Evolutionary conservation across 2,888 invertebrate species (phyloP).

Genomic region (Philereme vetulata): DNA sequence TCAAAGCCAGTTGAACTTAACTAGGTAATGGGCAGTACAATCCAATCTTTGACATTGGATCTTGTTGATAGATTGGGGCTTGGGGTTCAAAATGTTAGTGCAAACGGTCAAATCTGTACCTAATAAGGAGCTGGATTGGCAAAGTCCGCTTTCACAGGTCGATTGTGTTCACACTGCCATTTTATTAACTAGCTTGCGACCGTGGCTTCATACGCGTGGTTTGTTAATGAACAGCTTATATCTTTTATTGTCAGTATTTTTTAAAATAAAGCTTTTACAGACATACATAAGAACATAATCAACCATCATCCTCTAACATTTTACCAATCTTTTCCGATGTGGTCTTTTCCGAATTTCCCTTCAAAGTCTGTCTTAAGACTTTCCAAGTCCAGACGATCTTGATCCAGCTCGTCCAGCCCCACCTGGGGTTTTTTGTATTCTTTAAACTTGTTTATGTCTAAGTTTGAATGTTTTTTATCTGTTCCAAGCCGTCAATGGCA

Average conservation of each 20-base stretch:
- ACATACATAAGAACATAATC: conserved; percentile 5
- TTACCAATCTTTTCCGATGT: conserved; percentile 60
- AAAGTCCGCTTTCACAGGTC: conserved; percentile 22
- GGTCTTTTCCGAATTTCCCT: conserved; percentile 61
- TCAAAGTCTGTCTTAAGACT: conserved; percentile 62
- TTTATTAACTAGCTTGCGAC: not conserved
- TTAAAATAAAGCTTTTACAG: too few relatives aligned
- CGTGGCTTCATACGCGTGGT: too few relatives aligned
- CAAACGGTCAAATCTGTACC: conserved; percentile 22
- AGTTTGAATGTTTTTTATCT: conserved; percentile 69
- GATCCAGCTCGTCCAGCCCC: conserved; percentile 53
- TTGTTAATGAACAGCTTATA: too few relatives aligned
- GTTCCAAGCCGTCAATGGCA: conserved; percentile 65
- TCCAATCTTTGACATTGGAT: conserved; percentile 35
- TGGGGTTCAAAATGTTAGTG: conserved; percentile 26
- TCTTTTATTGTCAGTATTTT: too few relatives aligned
- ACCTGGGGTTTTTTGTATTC: conserved; percentile 57
- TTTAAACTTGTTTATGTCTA: conserved; percentile 60
- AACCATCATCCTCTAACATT: conserved; percentile 53
- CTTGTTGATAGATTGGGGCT: conserved; percentile 34
- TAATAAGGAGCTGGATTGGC: conserved; percentile 18
- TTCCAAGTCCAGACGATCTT: conserved; percentile 57
- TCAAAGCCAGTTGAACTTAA: conserved; percentile 32
- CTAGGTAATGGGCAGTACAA: conserved; percentile 30
- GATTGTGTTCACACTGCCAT: not conserved